Conservation (phyloP, 2,113 vertebrate genomes). For the Bettongia penicillata region DNA sequence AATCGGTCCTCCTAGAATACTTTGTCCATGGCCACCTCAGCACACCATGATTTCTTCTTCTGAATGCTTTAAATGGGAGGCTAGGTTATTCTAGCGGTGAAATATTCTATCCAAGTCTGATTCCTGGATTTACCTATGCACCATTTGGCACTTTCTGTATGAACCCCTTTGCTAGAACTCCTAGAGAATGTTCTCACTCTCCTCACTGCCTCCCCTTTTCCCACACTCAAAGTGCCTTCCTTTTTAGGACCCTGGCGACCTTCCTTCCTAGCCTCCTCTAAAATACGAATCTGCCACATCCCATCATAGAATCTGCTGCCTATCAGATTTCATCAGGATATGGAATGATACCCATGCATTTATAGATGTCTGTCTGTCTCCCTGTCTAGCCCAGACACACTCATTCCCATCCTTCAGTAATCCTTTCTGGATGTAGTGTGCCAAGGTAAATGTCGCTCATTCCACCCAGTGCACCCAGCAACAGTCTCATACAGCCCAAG, state of each 20-base stretch:
- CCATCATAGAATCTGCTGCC: conserved; percentile 14
- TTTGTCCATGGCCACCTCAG: neutral
- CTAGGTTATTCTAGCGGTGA: neutral
- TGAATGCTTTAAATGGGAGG: neutral
- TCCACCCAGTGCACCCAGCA: conserved; percentile 34
- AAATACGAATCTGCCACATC: conserved; percentile 22
- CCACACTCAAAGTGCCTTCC: neutral
- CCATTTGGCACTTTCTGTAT: neutral
- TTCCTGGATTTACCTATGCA: neutral
- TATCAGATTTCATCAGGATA: conserved; percentile 5
- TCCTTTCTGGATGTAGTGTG: conserved; percentile 46
- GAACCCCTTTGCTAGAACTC: neutral
- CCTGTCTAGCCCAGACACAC: neutral
- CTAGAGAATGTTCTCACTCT: neutral
- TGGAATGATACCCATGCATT: conserved; percentile 21
- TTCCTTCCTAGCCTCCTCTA: neutral
- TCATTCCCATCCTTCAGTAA: conserved; percentile 45
- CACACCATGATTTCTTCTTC: neutral
- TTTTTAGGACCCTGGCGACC: neutral
- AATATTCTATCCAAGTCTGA: neutral
- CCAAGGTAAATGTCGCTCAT: conserved; percentile 54
- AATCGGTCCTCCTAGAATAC: neutral
- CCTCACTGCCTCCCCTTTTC: neutral
- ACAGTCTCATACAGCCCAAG: conserved; percentile 56
- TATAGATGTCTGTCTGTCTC: conserved; percentile 60